Conservation (phyloP, 2,113 vertebrate species). For the Formicarius rufipectus region DNA sequence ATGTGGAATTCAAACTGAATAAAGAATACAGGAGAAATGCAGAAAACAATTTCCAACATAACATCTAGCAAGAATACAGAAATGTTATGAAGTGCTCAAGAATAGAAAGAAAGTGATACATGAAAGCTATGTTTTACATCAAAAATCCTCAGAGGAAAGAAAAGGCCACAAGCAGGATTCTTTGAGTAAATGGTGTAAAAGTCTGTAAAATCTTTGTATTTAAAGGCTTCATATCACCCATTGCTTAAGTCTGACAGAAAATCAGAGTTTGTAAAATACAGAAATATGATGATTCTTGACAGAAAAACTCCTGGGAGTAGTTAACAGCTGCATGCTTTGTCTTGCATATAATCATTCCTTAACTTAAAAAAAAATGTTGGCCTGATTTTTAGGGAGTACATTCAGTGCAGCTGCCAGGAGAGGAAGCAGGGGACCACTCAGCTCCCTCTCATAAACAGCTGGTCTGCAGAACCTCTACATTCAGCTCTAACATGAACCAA, state of each 20-base stretch:
- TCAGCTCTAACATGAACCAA: background rate
- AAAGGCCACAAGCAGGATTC: background rate
- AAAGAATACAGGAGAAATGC: background rate
- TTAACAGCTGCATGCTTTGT: background rate
- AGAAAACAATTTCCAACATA: background rate
- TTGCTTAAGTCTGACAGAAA: background rate
- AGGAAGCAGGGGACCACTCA: background rate
- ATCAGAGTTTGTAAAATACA: background rate
- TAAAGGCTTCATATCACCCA: background rate
- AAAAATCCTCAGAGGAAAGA: background rate
- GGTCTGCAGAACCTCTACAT: background rate
- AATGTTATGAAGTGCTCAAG: background rate
- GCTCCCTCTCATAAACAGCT: background rate
- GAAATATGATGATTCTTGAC: constrained; percentile 16
- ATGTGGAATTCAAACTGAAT: background rate
- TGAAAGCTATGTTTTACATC: background rate
- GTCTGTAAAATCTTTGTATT: background rate
- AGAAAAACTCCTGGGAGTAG: constrained; percentile 10
- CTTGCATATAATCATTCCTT: background rate
- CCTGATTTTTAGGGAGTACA: background rate
- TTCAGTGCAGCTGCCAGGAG: background rate
- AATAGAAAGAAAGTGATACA: background rate
- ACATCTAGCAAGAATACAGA: background rate
- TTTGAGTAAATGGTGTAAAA: background rate
- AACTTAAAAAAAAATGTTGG: background rate